Evolutionary conservation across 2,888 invertebrate genomes (phyloP).

Genomic region (Micropterix aruncella): DNA sequence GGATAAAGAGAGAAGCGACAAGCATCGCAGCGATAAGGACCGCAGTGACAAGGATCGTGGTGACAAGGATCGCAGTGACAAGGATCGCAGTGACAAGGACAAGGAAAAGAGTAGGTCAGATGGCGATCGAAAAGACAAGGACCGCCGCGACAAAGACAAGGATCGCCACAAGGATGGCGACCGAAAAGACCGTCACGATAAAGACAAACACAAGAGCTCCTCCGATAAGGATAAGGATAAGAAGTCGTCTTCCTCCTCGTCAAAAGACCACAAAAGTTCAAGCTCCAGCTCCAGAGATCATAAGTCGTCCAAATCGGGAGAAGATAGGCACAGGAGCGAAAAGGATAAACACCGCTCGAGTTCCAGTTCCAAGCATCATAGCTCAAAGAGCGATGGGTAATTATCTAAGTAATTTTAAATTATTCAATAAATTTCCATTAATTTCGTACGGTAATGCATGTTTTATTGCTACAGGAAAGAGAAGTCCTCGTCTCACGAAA

Average conservation of each 20-base stretch:
- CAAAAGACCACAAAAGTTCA: conserved; percentile 29
- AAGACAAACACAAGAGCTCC: conserved; percentile 22
- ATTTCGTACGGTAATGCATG: no score
- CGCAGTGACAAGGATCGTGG: conserved; percentile 18
- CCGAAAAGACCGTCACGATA: conserved; percentile 18
- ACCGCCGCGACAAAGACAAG: conserved; percentile 27
- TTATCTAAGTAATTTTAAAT: no score
- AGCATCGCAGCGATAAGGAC: conserved; percentile 23
- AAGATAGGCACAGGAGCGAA: conserved; percentile 32
- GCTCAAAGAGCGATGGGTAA: conserved; percentile 6
- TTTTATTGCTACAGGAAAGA: no score
- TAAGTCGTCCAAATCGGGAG: conserved; percentile 21
- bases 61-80: conserved; percentile 18
- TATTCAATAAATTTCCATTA: no score
- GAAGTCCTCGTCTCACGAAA: no score
- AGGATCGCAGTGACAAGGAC: conserved; percentile 21
- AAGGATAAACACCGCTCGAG: conserved; percentile 22
- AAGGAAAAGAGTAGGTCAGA: conserved; percentile 16
- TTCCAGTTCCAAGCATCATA: conserved; percentile 24
- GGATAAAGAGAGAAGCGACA: conserved; percentile 24
- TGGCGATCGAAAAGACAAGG: conserved; percentile 20
- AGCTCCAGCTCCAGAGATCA: conserved; percentile 26
- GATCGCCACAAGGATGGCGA: conserved; percentile 17
- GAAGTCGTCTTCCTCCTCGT: conserved; percentile 26
- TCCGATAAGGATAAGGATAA: conserved; percentile 26